Conservation (phyloP, 2,797 vertebrate species). For the Okamejei kenojei region DNA sequence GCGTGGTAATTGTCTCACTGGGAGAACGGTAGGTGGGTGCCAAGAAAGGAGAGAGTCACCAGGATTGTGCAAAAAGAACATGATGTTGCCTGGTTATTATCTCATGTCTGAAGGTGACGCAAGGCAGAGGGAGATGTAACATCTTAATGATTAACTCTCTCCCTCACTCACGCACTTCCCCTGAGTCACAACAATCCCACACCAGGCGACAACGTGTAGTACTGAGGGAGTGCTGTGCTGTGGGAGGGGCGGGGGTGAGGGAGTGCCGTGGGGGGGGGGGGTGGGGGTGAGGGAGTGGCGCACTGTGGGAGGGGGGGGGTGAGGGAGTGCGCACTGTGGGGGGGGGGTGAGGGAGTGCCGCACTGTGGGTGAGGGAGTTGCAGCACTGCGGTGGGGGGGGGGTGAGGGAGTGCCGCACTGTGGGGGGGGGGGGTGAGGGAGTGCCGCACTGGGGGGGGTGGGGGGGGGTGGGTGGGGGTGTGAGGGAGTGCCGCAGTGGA, state of each 20-base stretch:
- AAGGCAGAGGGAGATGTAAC: background rate
- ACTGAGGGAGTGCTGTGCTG: too few relatives aligned
- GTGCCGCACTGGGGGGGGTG: too few relatives aligned
- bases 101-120: background rate
- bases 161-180: too few relatives aligned
- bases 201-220: too few relatives aligned
- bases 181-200: too few relatives aligned
- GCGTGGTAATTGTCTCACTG: background rate
- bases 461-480: too few relatives aligned
- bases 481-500: too few relatives aligned
- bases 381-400: background rate
- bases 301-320: background rate
- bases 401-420: background rate
- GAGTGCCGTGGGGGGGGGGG: background rate
- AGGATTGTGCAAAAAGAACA: background rate
- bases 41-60: background rate
- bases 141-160: background rate
- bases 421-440: background rate
- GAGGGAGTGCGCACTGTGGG: background rate
- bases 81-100: conserved; percentile 11
- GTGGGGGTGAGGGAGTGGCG: background rate
- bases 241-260: background rate
- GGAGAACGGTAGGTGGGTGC: background rate
- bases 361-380: background rate
- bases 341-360: background rate